Evolutionary conservation across 2,888 invertebrate species (phyloP).

Genomic region (Pristionchus arcanus): DNA sequence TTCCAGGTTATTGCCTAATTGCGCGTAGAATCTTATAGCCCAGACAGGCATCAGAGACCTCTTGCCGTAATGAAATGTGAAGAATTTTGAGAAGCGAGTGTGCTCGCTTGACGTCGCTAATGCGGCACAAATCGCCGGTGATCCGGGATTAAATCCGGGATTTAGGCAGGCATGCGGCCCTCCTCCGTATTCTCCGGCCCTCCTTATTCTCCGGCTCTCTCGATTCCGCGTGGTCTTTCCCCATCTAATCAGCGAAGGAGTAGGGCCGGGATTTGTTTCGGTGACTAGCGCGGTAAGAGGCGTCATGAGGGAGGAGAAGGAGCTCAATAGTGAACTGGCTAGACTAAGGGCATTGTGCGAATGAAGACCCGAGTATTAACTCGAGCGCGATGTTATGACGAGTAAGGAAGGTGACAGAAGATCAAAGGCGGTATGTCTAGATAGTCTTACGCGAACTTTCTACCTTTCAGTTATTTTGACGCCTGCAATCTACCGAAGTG

Average conservation of each 20-base stretch:
- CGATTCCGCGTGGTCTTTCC: neutral
- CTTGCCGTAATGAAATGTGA: neutral
- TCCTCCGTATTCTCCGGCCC: neutral
- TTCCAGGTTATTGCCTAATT: no score
- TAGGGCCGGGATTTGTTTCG: neutral
- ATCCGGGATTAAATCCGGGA: neutral
- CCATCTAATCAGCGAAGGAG: neutral
- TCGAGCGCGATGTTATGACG: neutral
- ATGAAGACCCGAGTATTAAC: neutral
- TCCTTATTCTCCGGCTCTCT: no score
- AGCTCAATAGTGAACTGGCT: neutral
- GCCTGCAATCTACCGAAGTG: no score
- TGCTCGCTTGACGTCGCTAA: neutral
- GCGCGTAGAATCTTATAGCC: neutral
- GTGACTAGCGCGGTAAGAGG: neutral
- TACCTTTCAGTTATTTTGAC: no score
- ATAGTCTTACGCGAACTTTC: no score
- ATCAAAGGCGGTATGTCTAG: neutral
- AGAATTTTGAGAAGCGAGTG: neutral
- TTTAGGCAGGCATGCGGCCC: neutral
- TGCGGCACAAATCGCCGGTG: conserved; percentile 4
- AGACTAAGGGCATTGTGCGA: neutral
- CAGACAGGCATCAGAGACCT: neutral
- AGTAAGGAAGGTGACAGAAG: neutral
- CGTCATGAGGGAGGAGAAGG: neutral